These are phyloP conservation scores for Trigoniulus corallinus DNA, from an alignment of 1,140 invertebrate species.

Conservation along the genomic window DNA sequence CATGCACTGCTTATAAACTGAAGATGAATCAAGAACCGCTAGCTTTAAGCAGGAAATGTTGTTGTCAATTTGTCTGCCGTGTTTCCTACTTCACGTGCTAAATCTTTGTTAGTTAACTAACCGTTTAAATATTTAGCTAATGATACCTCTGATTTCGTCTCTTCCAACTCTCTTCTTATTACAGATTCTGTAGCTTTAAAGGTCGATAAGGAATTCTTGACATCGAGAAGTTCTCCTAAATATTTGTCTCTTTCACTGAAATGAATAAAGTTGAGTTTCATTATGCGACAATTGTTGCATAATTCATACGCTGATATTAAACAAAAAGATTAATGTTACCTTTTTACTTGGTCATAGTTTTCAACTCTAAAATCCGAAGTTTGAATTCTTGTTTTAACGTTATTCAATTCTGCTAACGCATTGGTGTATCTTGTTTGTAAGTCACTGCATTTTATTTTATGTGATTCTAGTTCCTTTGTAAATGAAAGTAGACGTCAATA, in stretches of 20 bases:
- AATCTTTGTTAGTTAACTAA: conserved; percentile 24
- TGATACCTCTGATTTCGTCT: too few species aligned
- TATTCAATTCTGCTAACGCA: conserved; percentile 19
- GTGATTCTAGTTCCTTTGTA: too few species aligned
- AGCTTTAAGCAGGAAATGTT: too few species aligned
- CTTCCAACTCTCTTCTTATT: conserved; percentile 21
- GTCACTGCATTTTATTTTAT: too few species aligned
- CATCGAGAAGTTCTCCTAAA: conserved; percentile 20
- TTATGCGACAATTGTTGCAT: too few species aligned
- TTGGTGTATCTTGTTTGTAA: too few species aligned
- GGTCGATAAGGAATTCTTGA: conserved; percentile 17
- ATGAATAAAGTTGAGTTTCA: conserved; percentile 4
- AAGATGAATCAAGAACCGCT: too few species aligned
- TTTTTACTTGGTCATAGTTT: conserved; percentile 25
- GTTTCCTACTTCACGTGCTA: conserved; percentile 20
- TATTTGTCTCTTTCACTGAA: conserved; percentile 23
- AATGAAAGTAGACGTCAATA: too few species aligned
- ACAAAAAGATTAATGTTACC: conserved; percentile 13
- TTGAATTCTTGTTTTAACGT: conserved; percentile 20
- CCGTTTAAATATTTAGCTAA: too few species aligned
- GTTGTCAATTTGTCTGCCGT: too few species aligned
- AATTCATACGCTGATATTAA: background rate
- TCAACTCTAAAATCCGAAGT: conserved; percentile 24
- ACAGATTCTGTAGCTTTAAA: conserved; percentile 19
- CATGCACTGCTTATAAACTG: too few species aligned